Conservation (phyloP, 2,113 vertebrate species). For the Bubo bubo region DNA sequence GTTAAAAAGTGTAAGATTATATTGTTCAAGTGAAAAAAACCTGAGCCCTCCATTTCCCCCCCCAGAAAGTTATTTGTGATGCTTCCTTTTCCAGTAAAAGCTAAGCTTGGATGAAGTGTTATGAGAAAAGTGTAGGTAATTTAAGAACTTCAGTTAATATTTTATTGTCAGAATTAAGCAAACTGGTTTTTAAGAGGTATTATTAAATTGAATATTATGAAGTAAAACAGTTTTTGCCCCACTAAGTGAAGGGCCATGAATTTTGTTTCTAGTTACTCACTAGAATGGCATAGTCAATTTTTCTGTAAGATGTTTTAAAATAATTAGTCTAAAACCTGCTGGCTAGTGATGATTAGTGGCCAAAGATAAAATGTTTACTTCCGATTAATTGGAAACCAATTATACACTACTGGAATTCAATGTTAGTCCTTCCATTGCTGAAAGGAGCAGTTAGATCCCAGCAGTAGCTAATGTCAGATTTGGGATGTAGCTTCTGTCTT, state of each 20-base stretch:
- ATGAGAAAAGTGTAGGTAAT: not conserved
- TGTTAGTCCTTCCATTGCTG: not conserved
- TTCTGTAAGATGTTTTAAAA: not conserved
- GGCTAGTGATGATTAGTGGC: not conserved
- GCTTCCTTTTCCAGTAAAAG: not conserved
- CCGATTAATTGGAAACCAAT: not conserved
- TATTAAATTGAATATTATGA: not conserved
- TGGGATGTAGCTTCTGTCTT: not conserved
- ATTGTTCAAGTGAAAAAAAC: not conserved
- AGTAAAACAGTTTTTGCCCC: not conserved
- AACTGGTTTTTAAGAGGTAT: not conserved
- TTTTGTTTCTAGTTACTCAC: not conserved
- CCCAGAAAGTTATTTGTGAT: not conserved
- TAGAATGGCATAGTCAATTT: not conserved
- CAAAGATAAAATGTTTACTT: not conserved
- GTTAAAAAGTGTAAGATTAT: not conserved
- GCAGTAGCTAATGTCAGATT: not conserved
- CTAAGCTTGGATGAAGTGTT: not conserved
- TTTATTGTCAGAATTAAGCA: not conserved
- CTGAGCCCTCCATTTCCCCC: not conserved
- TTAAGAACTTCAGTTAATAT: not conserved
- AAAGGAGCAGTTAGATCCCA: not conserved
- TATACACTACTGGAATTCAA: not conserved
- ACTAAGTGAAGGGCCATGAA: not conserved
- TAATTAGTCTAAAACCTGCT: not conserved